Evolutionary conservation across 53 echinoderm and acorn worm species (phyloP).

Genomic region (Holothuria scabra): DNA sequence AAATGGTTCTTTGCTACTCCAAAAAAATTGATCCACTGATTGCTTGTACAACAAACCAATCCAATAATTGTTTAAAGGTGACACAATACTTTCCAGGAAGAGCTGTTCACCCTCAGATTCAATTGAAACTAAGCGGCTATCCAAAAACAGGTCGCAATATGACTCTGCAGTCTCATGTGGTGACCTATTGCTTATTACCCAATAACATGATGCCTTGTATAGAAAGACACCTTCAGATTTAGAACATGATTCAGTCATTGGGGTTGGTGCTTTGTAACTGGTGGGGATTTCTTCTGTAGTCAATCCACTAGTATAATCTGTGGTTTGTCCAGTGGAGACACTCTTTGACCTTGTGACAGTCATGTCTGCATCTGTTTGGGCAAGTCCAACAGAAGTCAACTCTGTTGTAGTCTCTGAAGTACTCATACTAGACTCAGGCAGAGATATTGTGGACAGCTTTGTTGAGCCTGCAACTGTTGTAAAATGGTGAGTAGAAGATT

Average conservation of each 20-base stretch:
- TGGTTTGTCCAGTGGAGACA: not conserved
- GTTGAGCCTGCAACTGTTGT: too few relatives aligned
- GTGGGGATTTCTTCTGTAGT: not conserved
- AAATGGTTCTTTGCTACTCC: too few relatives aligned
- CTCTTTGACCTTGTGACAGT: not conserved
- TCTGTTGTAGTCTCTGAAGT: not conserved
- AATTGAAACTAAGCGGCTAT: not conserved
- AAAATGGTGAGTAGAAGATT: too few relatives aligned
- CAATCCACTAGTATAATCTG: too few relatives aligned
- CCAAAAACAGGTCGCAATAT: not conserved
- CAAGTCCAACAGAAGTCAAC: too few relatives aligned
- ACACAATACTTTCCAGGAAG: not conserved
- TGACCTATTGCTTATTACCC: not conserved
- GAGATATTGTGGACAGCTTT: too few relatives aligned
- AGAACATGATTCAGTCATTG: not conserved
- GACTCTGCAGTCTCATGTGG: not conserved
- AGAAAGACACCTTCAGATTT: not conserved
- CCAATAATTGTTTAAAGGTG: conserved; percentile 24
- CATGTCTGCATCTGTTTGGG: not conserved
- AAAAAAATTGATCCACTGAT: too few relatives aligned
- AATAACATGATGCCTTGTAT: conserved; percentile 24
- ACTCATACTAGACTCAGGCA: too few relatives aligned
- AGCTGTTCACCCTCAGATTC: not conserved
- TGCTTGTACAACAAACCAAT: not conserved
- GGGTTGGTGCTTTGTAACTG: not conserved